Evolutionary conservation across 2,113 vertebrate species (phyloP), one percentile per base, ranked within the genome.

Genomic region (Nibea coibor): DNA sequence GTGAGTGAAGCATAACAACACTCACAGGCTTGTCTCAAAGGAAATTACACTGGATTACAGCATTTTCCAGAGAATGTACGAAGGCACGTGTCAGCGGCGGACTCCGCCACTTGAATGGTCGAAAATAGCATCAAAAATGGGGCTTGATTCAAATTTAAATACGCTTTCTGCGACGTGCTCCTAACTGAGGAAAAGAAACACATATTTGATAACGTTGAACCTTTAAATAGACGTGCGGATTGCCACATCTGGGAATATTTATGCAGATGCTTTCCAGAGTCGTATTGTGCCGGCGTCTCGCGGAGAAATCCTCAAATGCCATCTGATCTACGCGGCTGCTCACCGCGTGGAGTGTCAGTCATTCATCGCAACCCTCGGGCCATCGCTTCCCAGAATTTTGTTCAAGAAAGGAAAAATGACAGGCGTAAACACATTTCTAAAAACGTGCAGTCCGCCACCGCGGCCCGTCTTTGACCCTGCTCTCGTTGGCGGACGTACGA

Each of bases 401-500:
- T 39, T 50, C 69, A 51, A 22, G 19, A 68, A 39, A 20, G 3
- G 6, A 35, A 35, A 35, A 35, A 6, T 35, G 10, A 10, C 47
- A 50, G 31, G 31, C 20, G 5, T n/a, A 26, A 9, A 22, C 3
- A 0, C n/a, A 22, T 17, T n/a, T 64, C 16, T 39, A n/a, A 45
- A 51, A 3, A 70, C 35, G 3, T 17, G 35, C 15, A 1, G 47
- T 31, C 56, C 43, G 20, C 22, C 65, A 0, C 51, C 10, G 0
- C 59, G 14, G 26, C 19, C 1, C 20, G 12, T 45, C 11, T 57
- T 62, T 75, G 16, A 80, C 53, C 66, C 1, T 1, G 11, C 16
- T 70, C 50, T 43, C 8, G 47, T 51, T n/a, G 26, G 14, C 39
- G 59, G 59, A 65, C n/a, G 7, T 28, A 45, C 42, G 62, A 79